A percentile compares a stretch with the other conserved stretches of the same genome.
Conservation (phyloP, 1,140 invertebrate genomes). For the Monomorium pharaonis region DNA sequence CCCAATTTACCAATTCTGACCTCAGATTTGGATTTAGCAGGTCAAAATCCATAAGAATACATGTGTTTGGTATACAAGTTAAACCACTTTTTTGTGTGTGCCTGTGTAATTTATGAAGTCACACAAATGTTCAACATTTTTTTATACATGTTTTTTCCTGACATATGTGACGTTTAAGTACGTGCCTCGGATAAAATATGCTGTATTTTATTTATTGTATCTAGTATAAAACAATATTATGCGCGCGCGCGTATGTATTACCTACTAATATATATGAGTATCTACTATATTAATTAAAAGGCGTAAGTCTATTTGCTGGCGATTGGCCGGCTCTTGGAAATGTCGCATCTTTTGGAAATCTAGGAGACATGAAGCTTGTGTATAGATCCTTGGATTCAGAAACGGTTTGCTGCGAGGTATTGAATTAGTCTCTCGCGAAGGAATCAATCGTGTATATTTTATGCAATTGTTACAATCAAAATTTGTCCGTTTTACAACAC, state of each 20-base stretch:
- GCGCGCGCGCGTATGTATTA: no score
- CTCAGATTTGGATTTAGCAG: no score
- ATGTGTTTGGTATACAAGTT: no score
- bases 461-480: constrained; percentile 19
- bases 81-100: no score
- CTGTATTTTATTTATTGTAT: no score
- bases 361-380: constrained; percentile 39
- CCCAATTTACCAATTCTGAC: no score
- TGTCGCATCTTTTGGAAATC: constrained; percentile 38
- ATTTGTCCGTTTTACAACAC: background rate
- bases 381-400: constrained; percentile 34
- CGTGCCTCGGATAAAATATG: no score
- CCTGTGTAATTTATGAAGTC: background rate
- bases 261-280: background rate
- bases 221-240: no score
- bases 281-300: background rate
- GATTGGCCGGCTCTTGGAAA: constrained; percentile 19
- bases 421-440: constrained; percentile 19
- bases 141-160: background rate
- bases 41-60: no score
- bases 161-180: no score
- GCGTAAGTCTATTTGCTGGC: constrained; percentile 8
- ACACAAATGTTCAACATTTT: background rate
- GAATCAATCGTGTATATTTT: background rate
- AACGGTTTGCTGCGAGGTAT: constrained; percentile 36